Percentiles rank a stretch among this genome's conserved stretches.
phyloP scores from a whole-genome alignment of 53 echinoderm and acorn worm genomes.

The Luidia sarsii region DNA sequence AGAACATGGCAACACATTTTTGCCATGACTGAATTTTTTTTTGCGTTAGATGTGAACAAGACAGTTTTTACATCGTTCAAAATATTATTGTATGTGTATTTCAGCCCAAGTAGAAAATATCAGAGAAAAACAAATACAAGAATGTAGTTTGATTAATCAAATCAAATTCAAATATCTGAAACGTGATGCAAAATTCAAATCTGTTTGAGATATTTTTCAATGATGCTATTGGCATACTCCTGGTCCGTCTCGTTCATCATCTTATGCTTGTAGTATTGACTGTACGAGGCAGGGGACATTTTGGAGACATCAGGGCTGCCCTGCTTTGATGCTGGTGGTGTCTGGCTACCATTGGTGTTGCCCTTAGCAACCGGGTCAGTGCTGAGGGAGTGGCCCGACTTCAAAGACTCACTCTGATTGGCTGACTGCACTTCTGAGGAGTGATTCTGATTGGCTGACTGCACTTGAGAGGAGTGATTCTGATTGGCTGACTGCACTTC shows the following conservation, averaged over 20 bases:
- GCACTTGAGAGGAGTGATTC: neutral
- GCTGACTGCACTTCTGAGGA: neutral
- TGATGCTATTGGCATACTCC: constrained; percentile 87
- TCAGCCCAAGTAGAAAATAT: no score
- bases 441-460: constrained; percentile 7
- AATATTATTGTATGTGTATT: no score
- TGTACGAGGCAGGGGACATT: constrained; percentile 35
- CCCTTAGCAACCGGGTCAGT: neutral
- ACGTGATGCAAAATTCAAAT: neutral
- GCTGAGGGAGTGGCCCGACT: no score
- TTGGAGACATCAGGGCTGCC: constrained; percentile 37
- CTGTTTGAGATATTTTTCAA: constrained; percentile 79
- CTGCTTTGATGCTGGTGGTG: neutral
- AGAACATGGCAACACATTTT: no score
- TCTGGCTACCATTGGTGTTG: neutral
- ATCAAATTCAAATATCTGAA: no score
- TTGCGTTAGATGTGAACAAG: no score
- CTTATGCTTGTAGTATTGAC: constrained; percentile 60
- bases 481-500: neutral
- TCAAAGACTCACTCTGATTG: neutral
- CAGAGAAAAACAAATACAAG: no score
- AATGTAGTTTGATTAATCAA: no score
- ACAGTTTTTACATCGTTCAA: no score
- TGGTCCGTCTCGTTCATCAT: constrained; percentile 73
- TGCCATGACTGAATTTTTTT: no score